Conservation (phyloP, 2,113 vertebrate species). For the Poeciliopsis turrubarensis region DNA sequence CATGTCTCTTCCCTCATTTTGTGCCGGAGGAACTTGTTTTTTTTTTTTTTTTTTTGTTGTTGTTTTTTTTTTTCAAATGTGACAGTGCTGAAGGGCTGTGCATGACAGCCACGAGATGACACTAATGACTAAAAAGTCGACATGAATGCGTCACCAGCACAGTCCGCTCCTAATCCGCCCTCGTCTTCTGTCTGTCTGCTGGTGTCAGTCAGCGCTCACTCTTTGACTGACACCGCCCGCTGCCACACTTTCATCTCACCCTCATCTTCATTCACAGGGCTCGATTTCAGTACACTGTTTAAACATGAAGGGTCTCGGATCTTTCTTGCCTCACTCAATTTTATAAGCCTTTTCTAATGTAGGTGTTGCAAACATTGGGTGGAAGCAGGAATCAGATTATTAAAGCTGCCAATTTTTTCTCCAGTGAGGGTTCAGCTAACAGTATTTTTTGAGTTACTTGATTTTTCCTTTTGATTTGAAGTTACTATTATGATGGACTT, state of each 20-base stretch:
- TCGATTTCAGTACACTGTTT: constrained; percentile 89
- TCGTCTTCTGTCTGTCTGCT: constrained; percentile 50
- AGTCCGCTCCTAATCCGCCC: constrained; percentile 64
- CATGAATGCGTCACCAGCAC: constrained; percentile 89
- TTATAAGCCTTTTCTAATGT: constrained; percentile 30
- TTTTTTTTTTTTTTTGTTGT: constrained; percentile 23
- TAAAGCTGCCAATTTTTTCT: background rate
- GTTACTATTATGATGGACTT: constrained; percentile 14
- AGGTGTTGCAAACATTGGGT: constrained; percentile 32
- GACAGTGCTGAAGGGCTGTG: constrained; percentile 86
- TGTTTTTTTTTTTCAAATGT: constrained; percentile 51
- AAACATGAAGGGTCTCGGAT: constrained; percentile 15
- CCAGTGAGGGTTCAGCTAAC: constrained; percentile 44
- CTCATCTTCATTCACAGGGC: constrained; percentile 87
- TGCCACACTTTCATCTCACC: constrained; percentile 58
- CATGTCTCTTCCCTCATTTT: constrained; percentile 47
- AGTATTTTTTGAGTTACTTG: constrained; percentile 54
- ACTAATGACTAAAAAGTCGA: constrained; percentile 88
- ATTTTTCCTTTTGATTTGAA: constrained; percentile 54
- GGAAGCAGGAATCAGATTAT: constrained; percentile 47
- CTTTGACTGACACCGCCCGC: constrained; percentile 75
- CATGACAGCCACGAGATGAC: constrained; percentile 89
- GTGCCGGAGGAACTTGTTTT: constrained; percentile 51
- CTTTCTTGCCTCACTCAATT: constrained; percentile 33
- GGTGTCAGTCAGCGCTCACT: constrained; percentile 38